These are phyloP conservation scores for Rana temporaria DNA, from an alignment of 2,113 vertebrate genomes.

Conservation along the genomic window DNA sequence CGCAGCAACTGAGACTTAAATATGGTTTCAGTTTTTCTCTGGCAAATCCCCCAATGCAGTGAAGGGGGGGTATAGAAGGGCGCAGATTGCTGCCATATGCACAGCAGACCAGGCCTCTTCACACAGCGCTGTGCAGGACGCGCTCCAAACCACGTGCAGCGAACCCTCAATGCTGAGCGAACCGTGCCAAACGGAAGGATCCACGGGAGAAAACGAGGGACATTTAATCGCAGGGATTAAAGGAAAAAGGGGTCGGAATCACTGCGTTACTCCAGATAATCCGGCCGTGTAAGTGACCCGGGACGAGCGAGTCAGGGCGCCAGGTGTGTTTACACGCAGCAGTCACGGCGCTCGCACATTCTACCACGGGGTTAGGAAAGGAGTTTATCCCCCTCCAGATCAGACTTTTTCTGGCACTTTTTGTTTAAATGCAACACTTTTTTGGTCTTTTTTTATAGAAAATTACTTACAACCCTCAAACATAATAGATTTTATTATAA, in stretches of 20 bases:
- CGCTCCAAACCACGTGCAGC: background rate
- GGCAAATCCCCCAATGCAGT: background rate
- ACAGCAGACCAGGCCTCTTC: background rate
- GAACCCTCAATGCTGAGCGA: background rate
- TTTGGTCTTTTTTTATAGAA: no score
- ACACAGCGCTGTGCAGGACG: background rate
- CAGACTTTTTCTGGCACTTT: no score
- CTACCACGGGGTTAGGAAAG: no score
- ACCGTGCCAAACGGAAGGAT: background rate
- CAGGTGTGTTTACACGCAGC: background rate
- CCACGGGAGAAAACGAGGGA: background rate
- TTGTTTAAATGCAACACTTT: no score
- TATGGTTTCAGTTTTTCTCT: background rate
- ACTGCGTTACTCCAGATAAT: background rate
- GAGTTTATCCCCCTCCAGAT: no score
- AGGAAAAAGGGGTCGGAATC: background rate
- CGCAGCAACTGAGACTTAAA: no score
- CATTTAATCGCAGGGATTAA: slow-evolving; percentile 8
- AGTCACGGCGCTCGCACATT: background rate
- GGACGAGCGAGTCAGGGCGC: background rate
- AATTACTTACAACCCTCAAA: no score
- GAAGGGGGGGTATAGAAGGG: background rate
- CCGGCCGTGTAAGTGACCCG: background rate
- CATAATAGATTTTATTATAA: no score
- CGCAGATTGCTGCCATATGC: background rate